phyloP scores from a whole-genome alignment of 1,140 invertebrate genomes.

The Aphaenogaster floridana region DNA sequence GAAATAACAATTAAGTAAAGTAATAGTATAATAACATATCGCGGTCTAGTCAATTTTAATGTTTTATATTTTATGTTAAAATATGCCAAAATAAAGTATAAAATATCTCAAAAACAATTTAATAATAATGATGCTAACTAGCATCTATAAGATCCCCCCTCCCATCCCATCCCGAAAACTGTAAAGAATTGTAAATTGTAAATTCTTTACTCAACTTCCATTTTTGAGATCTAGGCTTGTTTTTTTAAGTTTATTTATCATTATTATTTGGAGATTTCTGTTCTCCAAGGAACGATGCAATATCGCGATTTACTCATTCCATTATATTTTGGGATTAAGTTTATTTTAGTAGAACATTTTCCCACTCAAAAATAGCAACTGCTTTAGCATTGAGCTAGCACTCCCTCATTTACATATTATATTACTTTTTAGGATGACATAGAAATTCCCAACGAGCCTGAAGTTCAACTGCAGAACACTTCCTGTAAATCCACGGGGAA shows the following conservation, averaged over 20 bases:
- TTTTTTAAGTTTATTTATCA: background rate
- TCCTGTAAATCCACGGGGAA: conserved; percentile 82
- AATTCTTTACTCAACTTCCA: background rate
- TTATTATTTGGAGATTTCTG: background rate
- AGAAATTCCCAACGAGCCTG: conserved; percentile 86
- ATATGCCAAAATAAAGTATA: no score
- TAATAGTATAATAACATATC: background rate
- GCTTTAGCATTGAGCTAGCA: background rate
- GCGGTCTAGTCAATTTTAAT: no score
- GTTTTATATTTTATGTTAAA: no score
- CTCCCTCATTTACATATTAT: background rate
- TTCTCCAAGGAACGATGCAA: background rate
- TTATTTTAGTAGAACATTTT: background rate
- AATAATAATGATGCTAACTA: no score
- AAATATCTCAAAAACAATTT: no score
- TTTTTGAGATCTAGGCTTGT: background rate
- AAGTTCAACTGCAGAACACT: conserved; percentile 85
- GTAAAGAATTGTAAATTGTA: no score
- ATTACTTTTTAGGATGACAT: conserved; percentile 81
- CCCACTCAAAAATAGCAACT: background rate
- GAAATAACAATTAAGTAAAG: no score
- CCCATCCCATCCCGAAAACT: no score
- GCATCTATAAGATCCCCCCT: no score
- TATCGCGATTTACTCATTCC: background rate
- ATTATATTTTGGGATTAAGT: background rate